Percentiles rank a stretch among this genome's conserved stretches.
phyloP scores from a whole-genome alignment of 1,140 invertebrate genomes.

The Piezodorus guildinii region DNA sequence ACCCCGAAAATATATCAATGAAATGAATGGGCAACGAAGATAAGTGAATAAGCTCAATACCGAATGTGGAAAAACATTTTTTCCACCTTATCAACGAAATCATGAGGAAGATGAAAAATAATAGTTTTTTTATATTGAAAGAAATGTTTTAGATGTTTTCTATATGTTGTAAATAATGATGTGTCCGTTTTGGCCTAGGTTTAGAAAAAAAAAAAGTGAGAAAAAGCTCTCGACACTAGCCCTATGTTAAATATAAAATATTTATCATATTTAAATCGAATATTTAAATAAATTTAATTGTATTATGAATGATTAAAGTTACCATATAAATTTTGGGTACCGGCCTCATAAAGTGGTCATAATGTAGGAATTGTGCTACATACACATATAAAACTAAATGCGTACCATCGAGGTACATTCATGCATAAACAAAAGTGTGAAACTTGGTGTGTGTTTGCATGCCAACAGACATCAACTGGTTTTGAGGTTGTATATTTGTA shows the following conservation, averaged over 20 bases:
- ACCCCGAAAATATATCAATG: conserved; percentile 8
- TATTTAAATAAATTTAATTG: conserved; percentile 9
- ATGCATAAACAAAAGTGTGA: too few species aligned
- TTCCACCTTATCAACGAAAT: conserved; percentile 2
- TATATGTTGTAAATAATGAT: conserved; percentile 12
- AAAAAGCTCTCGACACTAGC: conserved; percentile 1
- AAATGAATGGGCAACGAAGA: conserved; percentile 13
- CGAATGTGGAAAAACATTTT: background rate
- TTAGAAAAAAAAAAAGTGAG: conserved; percentile 3
- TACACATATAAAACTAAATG: background rate
- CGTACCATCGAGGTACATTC: too few species aligned
- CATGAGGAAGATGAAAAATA: background rate
- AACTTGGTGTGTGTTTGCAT: too few species aligned
- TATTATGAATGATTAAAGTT: conserved; percentile 9
- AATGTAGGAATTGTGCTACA: background rate
- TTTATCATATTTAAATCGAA: conserved; percentile 7
- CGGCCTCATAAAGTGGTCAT: conserved; percentile 14
- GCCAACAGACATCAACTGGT: too few species aligned
- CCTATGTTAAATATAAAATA: conserved; percentile 8
- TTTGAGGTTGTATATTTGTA: conserved; percentile 11
- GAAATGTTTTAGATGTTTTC: conserved; percentile 9
- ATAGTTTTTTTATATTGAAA: conserved; percentile 3
- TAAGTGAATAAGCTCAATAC: conserved; percentile 8
- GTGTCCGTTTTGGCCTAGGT: conserved; percentile 11
- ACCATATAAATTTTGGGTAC: conserved; percentile 5